Percentiles rank a stretch among this genome's conserved stretches.
Conservation (phyloP, 2,888 invertebrate species). For the Xylota sylvarum region DNA sequence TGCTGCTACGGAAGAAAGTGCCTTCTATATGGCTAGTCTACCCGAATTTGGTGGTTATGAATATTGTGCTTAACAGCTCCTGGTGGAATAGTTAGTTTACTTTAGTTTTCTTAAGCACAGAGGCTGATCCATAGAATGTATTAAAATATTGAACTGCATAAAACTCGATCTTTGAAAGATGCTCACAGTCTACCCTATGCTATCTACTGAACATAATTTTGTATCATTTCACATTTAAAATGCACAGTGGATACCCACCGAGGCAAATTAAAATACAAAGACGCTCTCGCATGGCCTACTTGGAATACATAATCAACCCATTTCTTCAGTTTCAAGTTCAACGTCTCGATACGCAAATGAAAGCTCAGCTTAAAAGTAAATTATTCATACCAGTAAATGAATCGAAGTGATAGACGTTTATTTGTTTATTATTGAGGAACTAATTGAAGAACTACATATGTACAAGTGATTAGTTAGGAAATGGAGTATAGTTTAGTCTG, state of each 20-base stretch:
- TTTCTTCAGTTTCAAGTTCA: constrained; percentile 68
- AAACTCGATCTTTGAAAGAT: constrained; percentile 16
- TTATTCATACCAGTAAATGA: background rate
- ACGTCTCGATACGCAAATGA: constrained; percentile 11
- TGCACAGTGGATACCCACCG: constrained; percentile 16
- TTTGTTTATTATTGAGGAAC: background rate
- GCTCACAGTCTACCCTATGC: background rate
- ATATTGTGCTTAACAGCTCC: no score
- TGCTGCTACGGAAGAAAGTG: no score
- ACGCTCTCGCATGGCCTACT: constrained; percentile 29
- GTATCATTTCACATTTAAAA: background rate
- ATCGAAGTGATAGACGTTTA: background rate
- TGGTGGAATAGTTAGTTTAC: no score
- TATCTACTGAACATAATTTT: constrained; percentile 14
- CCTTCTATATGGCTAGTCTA: no score
- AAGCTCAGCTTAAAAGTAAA: constrained; percentile 31
- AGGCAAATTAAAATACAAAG: constrained; percentile 35
- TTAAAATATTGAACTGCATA: background rate
- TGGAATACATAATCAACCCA: constrained; percentile 58
- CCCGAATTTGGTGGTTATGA: no score
- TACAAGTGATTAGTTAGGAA: no score
- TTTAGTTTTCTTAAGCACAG: no score
- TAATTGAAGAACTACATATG: background rate
- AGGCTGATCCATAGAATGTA: background rate
- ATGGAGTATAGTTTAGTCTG: no score